A percentile compares a stretch with the other conserved stretches of the same genome.
Conservation (phyloP, 2,888 invertebrate genomes). For the Willowsia nigromaculata region DNA sequence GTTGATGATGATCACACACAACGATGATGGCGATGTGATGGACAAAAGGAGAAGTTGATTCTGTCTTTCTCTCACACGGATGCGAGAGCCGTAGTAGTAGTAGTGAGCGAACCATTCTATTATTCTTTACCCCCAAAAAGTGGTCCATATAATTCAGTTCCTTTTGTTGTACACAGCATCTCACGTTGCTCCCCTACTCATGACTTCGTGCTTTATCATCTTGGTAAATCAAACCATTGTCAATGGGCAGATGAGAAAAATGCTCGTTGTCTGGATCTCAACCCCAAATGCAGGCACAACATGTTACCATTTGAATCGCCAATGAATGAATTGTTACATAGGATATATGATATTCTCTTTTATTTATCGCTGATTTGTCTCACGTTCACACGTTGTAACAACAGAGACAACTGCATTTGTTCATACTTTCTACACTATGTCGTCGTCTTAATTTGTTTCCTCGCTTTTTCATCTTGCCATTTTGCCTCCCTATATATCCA, state of each 20-base stretch:
- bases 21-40: constrained; percentile 46
- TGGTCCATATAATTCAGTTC: neutral
- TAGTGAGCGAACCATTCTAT: constrained; percentile 12
- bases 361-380: constrained; percentile 58
- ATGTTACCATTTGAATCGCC: constrained; percentile 11
- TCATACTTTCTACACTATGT: neutral
- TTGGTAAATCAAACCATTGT: constrained; percentile 54
- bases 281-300: neutral
- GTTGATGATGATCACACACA: constrained; percentile 47
- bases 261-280: too few relatives aligned
- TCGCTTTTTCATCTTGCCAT: neutral
- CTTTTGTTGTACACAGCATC: constrained; percentile 18
- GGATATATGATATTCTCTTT: constrained; percentile 34
- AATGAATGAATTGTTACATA: constrained; percentile 36
- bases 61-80: constrained; percentile 3
- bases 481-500: too few relatives aligned
- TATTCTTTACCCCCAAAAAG: constrained; percentile 38
- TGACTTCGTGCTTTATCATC: constrained; percentile 68
- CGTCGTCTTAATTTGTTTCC: neutral
- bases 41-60: constrained; percentile 48
- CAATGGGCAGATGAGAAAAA: constrained; percentile 28
- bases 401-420: constrained; percentile 41
- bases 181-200: constrained; percentile 63
- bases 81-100: neutral
- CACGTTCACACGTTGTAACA: constrained; percentile 55